A percentile compares a stretch with the other conserved stretches of the same genome.
phyloP scores from a whole-genome alignment of 30 jellyfish, hydroid and myxozoan species.

The Turritopsis dohrnii region DNA sequence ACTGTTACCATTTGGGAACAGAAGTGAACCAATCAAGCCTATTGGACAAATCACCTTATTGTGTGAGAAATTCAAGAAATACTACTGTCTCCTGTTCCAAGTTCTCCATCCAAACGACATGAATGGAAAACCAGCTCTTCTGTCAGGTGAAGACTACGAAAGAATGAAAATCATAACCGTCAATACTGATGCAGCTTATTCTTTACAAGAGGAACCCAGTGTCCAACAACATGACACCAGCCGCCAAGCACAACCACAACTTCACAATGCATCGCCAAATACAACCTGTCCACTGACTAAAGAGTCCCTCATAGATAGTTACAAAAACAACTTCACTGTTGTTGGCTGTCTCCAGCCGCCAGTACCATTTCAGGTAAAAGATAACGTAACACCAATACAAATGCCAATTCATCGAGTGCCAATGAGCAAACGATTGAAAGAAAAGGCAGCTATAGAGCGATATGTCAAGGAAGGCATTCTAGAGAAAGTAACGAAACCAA shows the following conservation, averaged over 20 bases:
- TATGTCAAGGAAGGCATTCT: neutral
- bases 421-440: neutral
- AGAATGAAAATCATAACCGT: slow-evolving; percentile 1
- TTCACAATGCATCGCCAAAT: too few species aligned
- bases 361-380: slow-evolving; percentile 18
- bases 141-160: slow-evolving; percentile 19
- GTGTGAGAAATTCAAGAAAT: neutral
- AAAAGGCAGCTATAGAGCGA: neutral
- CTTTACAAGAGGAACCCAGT: neutral
- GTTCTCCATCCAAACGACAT: neutral
- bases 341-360: slow-evolving; percentile 25
- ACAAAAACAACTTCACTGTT: neutral
- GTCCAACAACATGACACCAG: neutral
- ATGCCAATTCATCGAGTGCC: slow-evolving; percentile 21
- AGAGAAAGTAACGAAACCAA: too few species aligned
- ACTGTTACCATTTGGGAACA: neutral
- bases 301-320: neutral
- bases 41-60: neutral
- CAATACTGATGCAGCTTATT: slow-evolving; percentile 5
- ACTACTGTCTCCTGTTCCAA: neutral
- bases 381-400: slow-evolving; percentile 2
- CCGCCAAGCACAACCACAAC: too few species aligned
- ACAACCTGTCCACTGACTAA: neutral
- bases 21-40: slow-evolving; percentile 9
- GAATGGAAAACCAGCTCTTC: neutral